Evolutionary conservation across 2,888 invertebrate genomes (phyloP).

Genomic region (Ichneumon xanthorius): DNA sequence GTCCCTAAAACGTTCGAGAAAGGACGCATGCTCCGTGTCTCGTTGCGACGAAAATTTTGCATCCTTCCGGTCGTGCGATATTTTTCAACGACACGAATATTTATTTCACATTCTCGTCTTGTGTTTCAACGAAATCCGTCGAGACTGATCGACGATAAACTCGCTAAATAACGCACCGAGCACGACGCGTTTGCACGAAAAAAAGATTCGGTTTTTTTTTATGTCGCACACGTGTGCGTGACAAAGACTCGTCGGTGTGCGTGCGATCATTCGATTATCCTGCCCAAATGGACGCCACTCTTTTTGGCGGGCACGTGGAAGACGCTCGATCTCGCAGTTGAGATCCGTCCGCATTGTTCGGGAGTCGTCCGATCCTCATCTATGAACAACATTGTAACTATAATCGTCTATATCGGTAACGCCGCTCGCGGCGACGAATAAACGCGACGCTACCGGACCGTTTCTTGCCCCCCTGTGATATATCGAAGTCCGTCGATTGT

Average conservation of each 20-base stretch:
- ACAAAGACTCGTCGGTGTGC: conserved; percentile 45
- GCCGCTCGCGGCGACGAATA: no score
- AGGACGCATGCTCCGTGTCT: conserved; percentile 47
- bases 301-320: conserved; percentile 83
- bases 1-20: background rate
- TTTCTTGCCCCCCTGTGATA: background rate
- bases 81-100: background rate
- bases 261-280: conserved; percentile 58
- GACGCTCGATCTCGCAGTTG: conserved; percentile 54
- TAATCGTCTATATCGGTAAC: background rate
- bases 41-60: conserved; percentile 31
- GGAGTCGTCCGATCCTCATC: conserved; percentile 50
- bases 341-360: conserved; percentile 30
- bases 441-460: no score
- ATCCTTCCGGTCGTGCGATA: conserved; percentile 12
- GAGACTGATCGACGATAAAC: background rate
- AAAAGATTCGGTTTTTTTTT: conserved; percentile 4
- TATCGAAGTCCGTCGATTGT: background rate
- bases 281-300: conserved; percentile 78
- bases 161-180: background rate
- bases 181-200: background rate
- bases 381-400: conserved; percentile 78
- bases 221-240: conserved; percentile 44
- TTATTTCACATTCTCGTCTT: background rate
- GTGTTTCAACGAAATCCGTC: background rate